Evolutionary conservation across 2,797 vertebrate species (phyloP), one percentile per base, ranked within the genome.

Genomic region (Phrynocephalus forsythii): DNA sequence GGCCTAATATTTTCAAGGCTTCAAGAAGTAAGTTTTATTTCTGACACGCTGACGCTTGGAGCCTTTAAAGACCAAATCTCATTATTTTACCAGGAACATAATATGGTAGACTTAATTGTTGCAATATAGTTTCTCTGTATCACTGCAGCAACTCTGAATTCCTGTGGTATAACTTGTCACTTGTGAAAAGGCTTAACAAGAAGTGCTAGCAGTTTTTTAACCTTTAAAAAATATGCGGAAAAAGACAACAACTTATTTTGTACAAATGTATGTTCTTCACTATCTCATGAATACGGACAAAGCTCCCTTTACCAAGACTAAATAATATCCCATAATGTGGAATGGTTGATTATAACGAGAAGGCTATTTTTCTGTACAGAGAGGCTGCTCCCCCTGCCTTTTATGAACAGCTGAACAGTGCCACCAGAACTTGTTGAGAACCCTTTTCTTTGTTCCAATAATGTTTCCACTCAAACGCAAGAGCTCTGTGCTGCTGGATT

Each of bases 71-170:
- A 18, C 60, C 77, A 28, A 67, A 67, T 15, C 10, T 15, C 52
- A 26, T 66, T 6, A 33, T 24, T 50, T 77, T 0, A 5, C 56
- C 83, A 6, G 26, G 5, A 6, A 20, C 16, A 75, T 18, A 75
- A 33, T 18, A 48, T 26, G 60, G 44, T 33, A 80, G 10, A 72
- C 83, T 80, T 20, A 85, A 92, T 75, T n/a, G 24, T 13, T 84
- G 68, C 52, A 44, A 38, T 73, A 4, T 3, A 60, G 28, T 24
- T 77, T 63, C 52, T 26, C 78, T 79, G 60, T 20, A 63, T 20
- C 60, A 63, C 16, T 63, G 60, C 8, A 56, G 52, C 9, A 56
- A 10, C 52, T 56, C 52, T 2, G 52, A 56, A 56, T 56, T 56
- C 9, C 8, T 10, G 13, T 16, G 16, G 16, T 3, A 63, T 13